phyloP scores from a whole-genome alignment of 2,797 vertebrate species.

The Epinephelus coioides region DNA sequence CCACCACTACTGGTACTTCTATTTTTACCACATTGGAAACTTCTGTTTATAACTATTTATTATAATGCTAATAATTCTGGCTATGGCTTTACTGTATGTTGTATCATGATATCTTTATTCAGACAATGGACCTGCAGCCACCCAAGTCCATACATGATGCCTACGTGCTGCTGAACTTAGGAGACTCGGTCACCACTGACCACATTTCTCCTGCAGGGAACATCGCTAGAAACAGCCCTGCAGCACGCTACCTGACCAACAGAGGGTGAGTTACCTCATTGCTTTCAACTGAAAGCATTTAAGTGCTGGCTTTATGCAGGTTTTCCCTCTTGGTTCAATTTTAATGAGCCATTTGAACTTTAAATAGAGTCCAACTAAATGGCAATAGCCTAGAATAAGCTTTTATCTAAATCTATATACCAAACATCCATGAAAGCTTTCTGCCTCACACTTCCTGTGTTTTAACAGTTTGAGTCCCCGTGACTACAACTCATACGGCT shows the following conservation, averaged over 20 bases:
- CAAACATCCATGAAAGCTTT: background rate
- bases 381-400: background rate
- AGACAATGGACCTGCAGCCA: conserved; percentile 89
- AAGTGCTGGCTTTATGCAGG: too few relatives aligned
- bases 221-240: conserved; percentile 95
- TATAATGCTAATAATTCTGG: background rate
- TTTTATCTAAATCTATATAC: background rate
- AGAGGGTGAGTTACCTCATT: conserved; percentile 87
- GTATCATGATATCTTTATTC: conserved; percentile 19
- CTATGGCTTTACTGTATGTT: background rate
- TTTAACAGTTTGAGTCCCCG: conserved; percentile 88
- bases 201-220: conserved; percentile 99
- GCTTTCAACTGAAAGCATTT: background rate
- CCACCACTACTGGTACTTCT: too few relatives aligned
- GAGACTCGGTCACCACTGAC: conserved; percentile 98
- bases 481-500: conserved; percentile 98
- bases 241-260: conserved; percentile 92
- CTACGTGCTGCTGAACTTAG: conserved; percentile 93
- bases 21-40: too few relatives aligned
- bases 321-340: too few relatives aligned
- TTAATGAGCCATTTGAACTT: too few relatives aligned
- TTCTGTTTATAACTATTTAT: background rate
- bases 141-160: conserved; percentile 89
- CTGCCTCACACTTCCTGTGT: background rate
- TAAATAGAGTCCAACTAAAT: too few relatives aligned